Base-by-base conservation (phyloP, 2,888 invertebrate genomes). In the Sympetrum striolatum region DNA sequence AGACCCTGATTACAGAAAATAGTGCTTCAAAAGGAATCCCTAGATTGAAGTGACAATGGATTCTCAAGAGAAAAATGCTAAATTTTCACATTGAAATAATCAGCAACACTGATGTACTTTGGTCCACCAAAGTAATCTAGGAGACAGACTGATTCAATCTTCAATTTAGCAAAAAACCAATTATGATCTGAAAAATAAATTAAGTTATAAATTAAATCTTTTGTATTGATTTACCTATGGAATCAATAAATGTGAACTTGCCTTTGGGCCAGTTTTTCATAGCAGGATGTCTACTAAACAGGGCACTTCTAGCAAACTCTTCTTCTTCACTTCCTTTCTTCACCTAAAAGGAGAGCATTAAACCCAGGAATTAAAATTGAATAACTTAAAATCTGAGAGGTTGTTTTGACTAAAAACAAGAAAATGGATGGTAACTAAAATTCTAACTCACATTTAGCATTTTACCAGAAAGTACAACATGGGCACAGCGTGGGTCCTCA, bases 81-180 rank as follows among this genome's bases (percentile, higher is more conserved):
- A 90, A 44, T 37, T 91, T 48, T 91, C 91, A 22, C 25, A 39
- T 80, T 79, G 91, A 96, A 94, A 92, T 97, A 97, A 91, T 97
- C 96, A 31, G 95, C 93, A 0, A 96, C 94, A 0, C 94, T 93
- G 31, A 97, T 95, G 93, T 95, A 95, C 92, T 96, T 96, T 25
- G 97, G 96, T 2, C 98, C 93, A 25, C 98, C 98, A 93, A 97
- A 98, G 93, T 95, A 96, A 93, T 98, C 97, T 92, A 98, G 94
- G 92, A 98, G 96, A 18, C 95, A 96, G 90, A 98, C 96, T 92
- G 96, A 95, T 58, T 95, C 94, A 86, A 98, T 97, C 92, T 96
- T 95, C 93, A 98, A 92, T 94, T 97, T 97, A 0, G 97, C 97
- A 64, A 98, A 95, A 92, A 96, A 97, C 95, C 97, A 98, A 22